Base-by-base conservation (phyloP, 1,140 invertebrate genomes). In the Latrodectus geometricus region DNA sequence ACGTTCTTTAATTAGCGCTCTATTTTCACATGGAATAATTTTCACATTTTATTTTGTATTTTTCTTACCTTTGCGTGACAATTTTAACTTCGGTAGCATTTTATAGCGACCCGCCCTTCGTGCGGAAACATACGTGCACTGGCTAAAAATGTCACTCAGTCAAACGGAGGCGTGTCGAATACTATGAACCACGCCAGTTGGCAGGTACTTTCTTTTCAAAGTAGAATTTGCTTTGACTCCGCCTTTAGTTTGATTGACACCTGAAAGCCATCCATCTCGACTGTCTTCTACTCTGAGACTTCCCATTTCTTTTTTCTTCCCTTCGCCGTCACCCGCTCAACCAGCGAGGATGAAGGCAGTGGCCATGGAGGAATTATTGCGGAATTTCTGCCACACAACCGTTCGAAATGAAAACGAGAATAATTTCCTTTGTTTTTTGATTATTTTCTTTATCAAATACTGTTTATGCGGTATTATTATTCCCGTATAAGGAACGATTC, bases 381-480 rank as follows among this genome's bases (percentile, higher is more conserved):
- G 8, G 78, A 82, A 82, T 65, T 35, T 68, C 80, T 82, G 69
- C 23, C 80, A 56, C 80, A 82, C 70, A 82, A 73, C 54, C 73
- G 52, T 73, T 50, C 50, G 17, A 69, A 52, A 21, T 73, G 68
- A 23, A 52, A 73, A 73, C 70, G 70, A 73, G 23, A 23, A 21
- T 15, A 65, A 12, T 54, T 72, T 65, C 21, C 14, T 70, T 12
- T 35, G 9, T 9, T 50, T 49, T 80, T 35, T 70, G 15, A 15
- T 35, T 70, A 68, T 23, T 20, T 21, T 80, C n/a, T 49, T 80
- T 70, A 70, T 80, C n/a, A 52, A 70, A 80, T 52, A 68, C 52
- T 80, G 69, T 80, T 80, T 80, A 80, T 80, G 78, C 78, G 49
- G 15, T 20, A 54, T 80, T 70, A 80, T 80, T 80, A 80, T 80